phyloP scores from a whole-genome alignment of 2,888 invertebrate species.

The Macropis europaea region DNA sequence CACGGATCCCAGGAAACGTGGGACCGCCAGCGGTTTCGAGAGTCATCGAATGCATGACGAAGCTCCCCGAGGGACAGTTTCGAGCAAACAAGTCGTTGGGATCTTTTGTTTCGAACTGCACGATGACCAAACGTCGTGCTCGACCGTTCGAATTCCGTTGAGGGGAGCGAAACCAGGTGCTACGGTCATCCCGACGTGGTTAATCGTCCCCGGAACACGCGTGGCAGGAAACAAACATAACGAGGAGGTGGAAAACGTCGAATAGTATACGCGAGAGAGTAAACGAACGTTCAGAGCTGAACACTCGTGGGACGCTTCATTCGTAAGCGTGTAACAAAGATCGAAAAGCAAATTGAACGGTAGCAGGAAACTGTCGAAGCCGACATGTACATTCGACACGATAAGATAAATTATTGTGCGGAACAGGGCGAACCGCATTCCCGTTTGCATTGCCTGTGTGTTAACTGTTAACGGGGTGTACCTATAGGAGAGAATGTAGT shows the following conservation, averaged over 20 bases:
- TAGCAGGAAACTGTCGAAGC: background rate
- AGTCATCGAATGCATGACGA: slow-evolving; percentile 44
- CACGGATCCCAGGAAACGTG: slow-evolving; percentile 17
- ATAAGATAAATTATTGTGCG: slow-evolving; percentile 23
- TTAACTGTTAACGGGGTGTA: no score
- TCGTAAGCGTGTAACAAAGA: background rate
- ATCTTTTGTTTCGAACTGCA: slow-evolving; percentile 48
- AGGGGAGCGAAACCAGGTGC: slow-evolving; percentile 46
- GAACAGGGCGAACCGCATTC: slow-evolving; percentile 33
- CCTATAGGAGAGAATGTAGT: no score
- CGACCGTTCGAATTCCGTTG: slow-evolving; percentile 26
- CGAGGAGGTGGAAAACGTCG: background rate
- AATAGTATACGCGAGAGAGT: slow-evolving; percentile 6
- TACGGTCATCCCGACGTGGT: slow-evolving; percentile 27
- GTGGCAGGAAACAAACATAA: background rate
- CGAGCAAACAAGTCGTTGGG: slow-evolving; percentile 29
- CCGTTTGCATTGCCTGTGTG: slow-evolving; percentile 28
- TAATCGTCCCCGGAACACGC: slow-evolving; percentile 40
- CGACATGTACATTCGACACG: background rate
- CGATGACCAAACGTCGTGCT: slow-evolving; percentile 45
- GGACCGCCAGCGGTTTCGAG: slow-evolving; percentile 26
- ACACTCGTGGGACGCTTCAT: background rate
- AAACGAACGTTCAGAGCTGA: background rate
- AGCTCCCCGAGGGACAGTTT: slow-evolving; percentile 35
- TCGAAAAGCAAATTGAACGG: slow-evolving; percentile 7